phyloP scores from a whole-genome alignment of 64 coral and sea anemone species.

The Montipora sp. region DNA sequence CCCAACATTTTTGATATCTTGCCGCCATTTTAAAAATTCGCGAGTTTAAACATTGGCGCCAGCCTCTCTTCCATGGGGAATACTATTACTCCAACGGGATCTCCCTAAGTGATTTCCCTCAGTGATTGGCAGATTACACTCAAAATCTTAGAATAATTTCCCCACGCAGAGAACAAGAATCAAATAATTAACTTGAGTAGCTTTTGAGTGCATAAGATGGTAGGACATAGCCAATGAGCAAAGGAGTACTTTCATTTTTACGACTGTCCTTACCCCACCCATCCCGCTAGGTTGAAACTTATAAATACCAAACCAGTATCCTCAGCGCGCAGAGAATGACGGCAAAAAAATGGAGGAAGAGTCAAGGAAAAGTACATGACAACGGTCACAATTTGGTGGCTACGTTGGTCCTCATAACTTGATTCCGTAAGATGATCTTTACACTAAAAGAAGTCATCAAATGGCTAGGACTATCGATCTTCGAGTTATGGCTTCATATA shows the following conservation, averaged over 20 bases:
- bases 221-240: not conserved
- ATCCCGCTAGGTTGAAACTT: not conserved
- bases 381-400: conserved; percentile 17
- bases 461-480: conserved; percentile 95
- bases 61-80: conserved; percentile 6
- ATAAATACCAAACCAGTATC: conserved; percentile 17
- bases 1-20: conserved; percentile 59
- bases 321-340: not conserved
- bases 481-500: conserved; percentile 95
- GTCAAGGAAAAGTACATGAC: conserved; percentile 41
- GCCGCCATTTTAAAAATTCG: conserved; percentile 86
- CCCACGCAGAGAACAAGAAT: not conserved
- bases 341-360: conserved; percentile 56
- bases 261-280: not conserved
- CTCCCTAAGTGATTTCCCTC: not conserved
- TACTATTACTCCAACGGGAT: not conserved
- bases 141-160: no score
- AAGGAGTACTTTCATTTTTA: not conserved
- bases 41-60: conserved; percentile 37
- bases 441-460: conserved; percentile 85
- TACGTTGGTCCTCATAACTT: not conserved
- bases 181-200: not conserved
- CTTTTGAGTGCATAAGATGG: not conserved
- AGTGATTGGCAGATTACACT: not conserved
- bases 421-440: conserved; percentile 83